Base-by-base conservation (phyloP, 2,797 vertebrate species). In the Picus viridis region DNA sequence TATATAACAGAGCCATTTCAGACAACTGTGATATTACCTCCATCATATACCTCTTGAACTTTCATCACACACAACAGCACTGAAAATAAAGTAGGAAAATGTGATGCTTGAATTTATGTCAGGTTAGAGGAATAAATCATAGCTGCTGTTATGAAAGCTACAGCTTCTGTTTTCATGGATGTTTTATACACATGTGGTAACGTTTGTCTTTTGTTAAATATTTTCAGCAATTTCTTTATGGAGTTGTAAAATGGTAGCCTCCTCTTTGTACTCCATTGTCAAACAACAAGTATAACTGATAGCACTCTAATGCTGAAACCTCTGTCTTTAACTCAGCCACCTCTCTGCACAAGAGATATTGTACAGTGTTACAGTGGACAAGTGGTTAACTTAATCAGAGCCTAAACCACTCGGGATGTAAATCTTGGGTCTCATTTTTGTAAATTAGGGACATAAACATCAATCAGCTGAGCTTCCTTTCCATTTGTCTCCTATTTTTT, bases 1-100 rank as follows among this genome's bases (percentile, higher is more conserved):
- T 92, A 93, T 65, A 89, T 82, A 95, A 92, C 85, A 94, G 78
- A 92, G 95, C 71, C 63, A 71, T 97, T 96, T 95, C 89, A 83
- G 85, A 89, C 94, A 92, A 53, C 88, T 18, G 64, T 79, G 91
- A 92, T 86, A 80, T 69, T 87, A 80, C 91, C 92, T 94, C 86
- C 87, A 91, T 96, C 90, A 81, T 82, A 83, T 53, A 41, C 87
- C 83, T 92, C 96, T 90, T 95, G 95, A 97, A 96, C 96, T 97
- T 96, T 94, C 96, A 83, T 75, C 78, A 91, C 83, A 92, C 49
- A 29, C 39, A 91, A 79, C 77, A 79, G 86, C 74, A 94, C 93
- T 93, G 92, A 95, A 96, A 93, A 92, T 95, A 96, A 96, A 96
- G 92, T 91, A 96, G 89, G 96, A 96, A 96, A 97, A 97, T 86